Base-by-base conservation (phyloP, 1,140 invertebrate genomes). In the Pteromalus puparum region DNA sequence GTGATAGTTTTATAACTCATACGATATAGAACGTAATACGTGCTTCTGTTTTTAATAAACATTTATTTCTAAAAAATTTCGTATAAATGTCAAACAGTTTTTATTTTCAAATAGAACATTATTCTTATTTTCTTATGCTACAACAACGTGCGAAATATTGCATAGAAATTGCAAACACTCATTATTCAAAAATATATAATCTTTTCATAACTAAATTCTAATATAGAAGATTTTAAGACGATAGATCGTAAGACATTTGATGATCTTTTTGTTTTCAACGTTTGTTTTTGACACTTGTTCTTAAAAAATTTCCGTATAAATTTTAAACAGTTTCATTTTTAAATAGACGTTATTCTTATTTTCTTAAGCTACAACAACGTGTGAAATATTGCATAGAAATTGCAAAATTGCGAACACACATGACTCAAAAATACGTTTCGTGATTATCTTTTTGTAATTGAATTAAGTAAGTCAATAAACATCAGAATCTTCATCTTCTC, bases 401-500 rank as follows among this genome's bases (percentile, higher is more conserved):
- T 30, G 67, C 10, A 67, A 38, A 65, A 42, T 26, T 61, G 42
- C n/a, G 26, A 65, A 61, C 42, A 74, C 18, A 38, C 42, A 15
- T 42, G 46, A 76, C 30, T 67, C 28, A 75, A 67, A 76, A 70
- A 70, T 70, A 30, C 28, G 28, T 68, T 67, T 15, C 48, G 6
- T 75, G 24, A 30, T 65, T 15, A 75, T n/a, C 42, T 61, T 72
- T 18, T 26, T 26, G 46, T 75, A 2, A 24, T 75, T 42, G 9
- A 42, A 42, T 42, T 42, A 2, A 75, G 38, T 34, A 2, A 46
- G 24, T 89, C 92, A 93, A 38, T 90, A 87, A 79, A 94, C 91
- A 89, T 96, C 95, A 87, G 95, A 95, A 84, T 96, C 96, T 70
- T 96, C 95, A 38, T 97, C 96, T 70, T 96, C 96, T 48, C 96